Evolutionary conservation across 30 jellyfish, hydroid and myxozoan species (phyloP).

Genomic region (Hydra vulgaris): DNA sequence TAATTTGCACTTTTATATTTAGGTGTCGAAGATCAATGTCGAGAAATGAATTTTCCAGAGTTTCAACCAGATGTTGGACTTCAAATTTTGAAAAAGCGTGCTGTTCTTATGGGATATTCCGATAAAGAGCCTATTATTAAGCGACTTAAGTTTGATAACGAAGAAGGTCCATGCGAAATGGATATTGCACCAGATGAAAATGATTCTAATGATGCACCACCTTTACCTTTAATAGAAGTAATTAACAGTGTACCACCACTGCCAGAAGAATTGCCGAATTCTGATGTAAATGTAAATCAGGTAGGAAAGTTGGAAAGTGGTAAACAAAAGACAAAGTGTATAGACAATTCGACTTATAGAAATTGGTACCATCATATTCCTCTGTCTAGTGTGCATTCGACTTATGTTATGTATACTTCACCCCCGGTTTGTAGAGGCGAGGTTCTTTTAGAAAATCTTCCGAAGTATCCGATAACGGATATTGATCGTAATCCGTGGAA

Average conservation of each 20-base stretch:
- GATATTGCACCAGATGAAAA: conserved; percentile 1
- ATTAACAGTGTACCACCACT: conserved; percentile 50
- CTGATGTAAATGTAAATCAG: conserved; percentile 12
- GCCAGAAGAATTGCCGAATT: conserved; percentile 39
- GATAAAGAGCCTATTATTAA: conserved; percentile 27
- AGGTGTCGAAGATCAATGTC: conserved; percentile 15
- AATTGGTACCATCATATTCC: conserved; percentile 57
- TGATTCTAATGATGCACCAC: conserved; percentile 12
- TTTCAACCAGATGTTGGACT: conserved; percentile 15
- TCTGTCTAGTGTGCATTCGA: conserved; percentile 41
- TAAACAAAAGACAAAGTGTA: conserved; percentile 24
- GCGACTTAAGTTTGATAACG: conserved; percentile 12
- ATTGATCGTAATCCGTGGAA: conserved; percentile 84
- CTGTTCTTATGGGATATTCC: conserved; percentile 12
- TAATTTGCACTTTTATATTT: neutral
- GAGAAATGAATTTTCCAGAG: conserved; percentile 1
- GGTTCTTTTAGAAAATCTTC: conserved; percentile 35
- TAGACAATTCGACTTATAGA: conserved; percentile 41
- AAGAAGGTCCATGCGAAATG: conserved; percentile 10
- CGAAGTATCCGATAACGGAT: conserved; percentile 37
- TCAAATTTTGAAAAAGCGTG: conserved; percentile 15
- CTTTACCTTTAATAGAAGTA: conserved; percentile 36
- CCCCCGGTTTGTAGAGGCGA: conserved; percentile 67
- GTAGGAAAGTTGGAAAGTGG: conserved; percentile 20
- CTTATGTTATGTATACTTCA: conserved; percentile 69